Base-by-base conservation (phyloP, 1,140 invertebrate species). In the Druon quercuslanigerum region DNA sequence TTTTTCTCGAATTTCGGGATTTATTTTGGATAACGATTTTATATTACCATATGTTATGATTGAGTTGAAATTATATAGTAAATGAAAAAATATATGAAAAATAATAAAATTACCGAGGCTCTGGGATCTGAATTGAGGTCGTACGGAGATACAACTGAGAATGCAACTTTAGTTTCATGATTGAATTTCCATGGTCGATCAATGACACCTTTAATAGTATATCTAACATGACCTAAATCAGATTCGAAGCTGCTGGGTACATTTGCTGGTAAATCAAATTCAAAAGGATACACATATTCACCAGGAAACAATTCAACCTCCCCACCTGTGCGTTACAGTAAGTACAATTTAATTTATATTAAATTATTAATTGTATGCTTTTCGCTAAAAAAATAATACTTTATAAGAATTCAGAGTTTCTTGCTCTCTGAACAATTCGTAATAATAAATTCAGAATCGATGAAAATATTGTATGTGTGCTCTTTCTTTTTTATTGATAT, bases 141-240 rank as follows among this genome's bases (percentile, higher is more conserved):
- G 77, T 96, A 93, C 50, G 95, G 94, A 82, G 95, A 95, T 57
- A 97, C 94, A 16, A 97, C 95, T 19, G 95, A 96, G 83, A 97
- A 96, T 12, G 95, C 94, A 91, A 94, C 94, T 91, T 96, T 96
- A 50, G 94, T 94, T 84, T 96, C 95, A 84, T 96, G 94, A 89
- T 97, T 96, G 87, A 96, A 96, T 79, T 95, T 95, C 96, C 96
- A 97, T 40, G 96, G 96, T 51, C 96, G 93, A 88, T 97, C 96
- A 66, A 97, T 88, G 9, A 94, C 95, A 2, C 95, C 95, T 90
- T 96, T 96, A 3, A 96, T 92, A 70, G 94, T 96, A 83, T 96
- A 97, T 40, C 95, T 92, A 16, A 97, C 93, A 88, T 94, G 94
- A 0, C 96, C 96, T 90, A 94, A 93, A 84, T 95, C 93, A 1